Base-by-base conservation (phyloP, 2,888 invertebrate genomes). In the Belgica antarctica region DNA sequence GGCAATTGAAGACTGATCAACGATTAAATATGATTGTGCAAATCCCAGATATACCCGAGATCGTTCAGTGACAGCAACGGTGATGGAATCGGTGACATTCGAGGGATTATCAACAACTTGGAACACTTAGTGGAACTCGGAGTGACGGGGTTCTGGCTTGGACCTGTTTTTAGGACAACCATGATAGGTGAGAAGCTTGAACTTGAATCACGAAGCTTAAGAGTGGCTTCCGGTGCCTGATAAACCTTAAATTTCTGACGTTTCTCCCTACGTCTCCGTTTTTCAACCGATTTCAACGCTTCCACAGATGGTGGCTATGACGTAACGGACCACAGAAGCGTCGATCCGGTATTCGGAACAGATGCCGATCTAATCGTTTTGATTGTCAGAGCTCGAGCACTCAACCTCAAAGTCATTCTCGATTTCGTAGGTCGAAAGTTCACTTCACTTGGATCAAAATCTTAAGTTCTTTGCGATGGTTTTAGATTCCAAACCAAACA, bases 61-160 rank as follows among this genome's bases (percentile, higher is more conserved):
- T 89, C 90, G 0, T 92, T 87, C 80, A 85, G 84, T 75, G 94
- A 94, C 77, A 84, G 84, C 71, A 77, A 89, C 75, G 85, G 84
- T 0, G 88, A 90, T 75, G 92, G 92, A 0, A 80, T 86, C 10
- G 92, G 92, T 1, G 92, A 93, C 79, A 77, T 92, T 7, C 83
- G 83, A 76, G 92, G 91, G 84, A 79, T 81, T 15, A 82, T 82
- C 1, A 82, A 41, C 3, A 84, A 83, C 72, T 74, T 87, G 24
- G 82, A 84, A 22, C 86, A 91, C 74, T 77, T 92, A 47, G 83
- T 83, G 31, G 86, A 87, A 15, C 76, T 89, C 1, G 87, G 87
- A 10, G 83, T 90, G 1, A 83, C 84, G 0, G 86, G 87, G 0
- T 81, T 88, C 0, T 89, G 88, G 86, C 74, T 92, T 1, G 87